phyloP scores from a whole-genome alignment of 2,888 invertebrate genomes.

The Conistra vaccinii region DNA sequence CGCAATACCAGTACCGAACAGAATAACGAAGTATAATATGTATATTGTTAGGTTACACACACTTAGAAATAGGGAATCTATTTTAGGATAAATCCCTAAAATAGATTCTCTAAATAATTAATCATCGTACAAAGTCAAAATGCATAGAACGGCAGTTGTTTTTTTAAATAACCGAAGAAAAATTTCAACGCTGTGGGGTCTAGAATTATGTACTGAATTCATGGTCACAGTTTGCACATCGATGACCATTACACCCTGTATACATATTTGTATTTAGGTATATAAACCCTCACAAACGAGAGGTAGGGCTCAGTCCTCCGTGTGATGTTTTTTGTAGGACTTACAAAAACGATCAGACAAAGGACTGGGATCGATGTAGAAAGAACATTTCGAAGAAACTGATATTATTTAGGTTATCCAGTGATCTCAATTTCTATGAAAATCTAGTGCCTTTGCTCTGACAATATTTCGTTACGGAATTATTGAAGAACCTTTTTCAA shows the following conservation, averaged over 20 bases:
- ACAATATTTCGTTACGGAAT: conserved; percentile 15
- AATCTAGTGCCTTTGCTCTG: neutral
- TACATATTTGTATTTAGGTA: neutral
- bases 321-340: neutral
- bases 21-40: neutral
- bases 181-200: neutral
- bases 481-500: conserved; percentile 16
- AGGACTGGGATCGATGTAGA: neutral
- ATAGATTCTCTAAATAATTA: neutral
- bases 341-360: neutral
- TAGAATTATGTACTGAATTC: neutral
- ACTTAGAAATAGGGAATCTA: too few relatives aligned
- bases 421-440: conserved; percentile 17
- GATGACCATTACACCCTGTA: neutral
- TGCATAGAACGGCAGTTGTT: neutral
- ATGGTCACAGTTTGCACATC: neutral
- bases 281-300: neutral
- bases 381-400: conserved; percentile 7
- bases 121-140: neutral
- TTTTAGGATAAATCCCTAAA: too few relatives aligned
- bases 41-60: too few relatives aligned
- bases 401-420: conserved; percentile 3
- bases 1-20: neutral
- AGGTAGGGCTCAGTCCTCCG: neutral
- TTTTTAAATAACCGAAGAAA: neutral